phyloP scores from a whole-genome alignment of 2,797 vertebrate genomes.

The Ispidina picta region DNA sequence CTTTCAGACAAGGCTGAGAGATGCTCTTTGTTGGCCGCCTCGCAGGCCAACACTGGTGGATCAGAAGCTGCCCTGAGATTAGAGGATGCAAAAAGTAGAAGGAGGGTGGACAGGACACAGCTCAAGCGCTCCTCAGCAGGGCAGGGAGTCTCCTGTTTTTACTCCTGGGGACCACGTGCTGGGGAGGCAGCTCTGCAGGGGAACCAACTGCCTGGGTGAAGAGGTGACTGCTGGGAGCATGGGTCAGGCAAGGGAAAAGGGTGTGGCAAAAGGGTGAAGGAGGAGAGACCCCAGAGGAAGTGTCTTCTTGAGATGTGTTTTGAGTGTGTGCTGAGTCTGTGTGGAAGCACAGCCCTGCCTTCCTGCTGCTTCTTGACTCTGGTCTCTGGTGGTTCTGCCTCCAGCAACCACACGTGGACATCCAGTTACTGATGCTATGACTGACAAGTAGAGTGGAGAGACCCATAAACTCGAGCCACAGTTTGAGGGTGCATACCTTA shows the following conservation, averaged over 20 bases:
- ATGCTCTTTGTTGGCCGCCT: neutral
- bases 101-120: neutral
- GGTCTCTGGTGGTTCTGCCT: neutral
- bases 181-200: neutral
- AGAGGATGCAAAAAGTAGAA: neutral
- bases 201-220: neutral
- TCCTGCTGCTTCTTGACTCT: neutral
- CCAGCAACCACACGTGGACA: accelerated
- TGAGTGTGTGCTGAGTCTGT: accelerated
- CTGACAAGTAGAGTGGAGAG: neutral
- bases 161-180: accelerated
- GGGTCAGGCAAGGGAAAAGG: neutral
- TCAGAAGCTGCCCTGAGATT: neutral
- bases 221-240: accelerated
- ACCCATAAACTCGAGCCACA: neutral
- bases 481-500: too few relatives aligned
- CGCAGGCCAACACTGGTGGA: accelerated
- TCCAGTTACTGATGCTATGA: neutral
- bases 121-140: accelerated
- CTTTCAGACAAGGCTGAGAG: neutral
- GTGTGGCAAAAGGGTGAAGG: neutral
- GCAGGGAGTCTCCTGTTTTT: neutral
- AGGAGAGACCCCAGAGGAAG: neutral
- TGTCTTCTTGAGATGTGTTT: neutral
- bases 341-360: neutral